Percentiles rank a stretch among this genome's conserved stretches.
phyloP scores from a whole-genome alignment of 1,140 invertebrate genomes.

The Lamellibrachia luymesi region DNA sequence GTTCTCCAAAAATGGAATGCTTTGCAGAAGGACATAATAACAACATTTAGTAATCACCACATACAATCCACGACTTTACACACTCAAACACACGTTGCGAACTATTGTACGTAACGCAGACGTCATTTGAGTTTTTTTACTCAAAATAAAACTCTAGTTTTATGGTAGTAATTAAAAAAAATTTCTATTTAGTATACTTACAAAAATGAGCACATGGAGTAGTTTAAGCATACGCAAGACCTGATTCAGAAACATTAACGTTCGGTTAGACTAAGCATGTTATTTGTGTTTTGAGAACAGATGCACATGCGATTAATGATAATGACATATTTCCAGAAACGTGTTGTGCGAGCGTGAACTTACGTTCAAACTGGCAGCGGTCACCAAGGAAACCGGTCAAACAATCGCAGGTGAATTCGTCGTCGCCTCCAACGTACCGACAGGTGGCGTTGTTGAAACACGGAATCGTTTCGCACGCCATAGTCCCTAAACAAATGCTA shows the following conservation, averaged over 20 bases:
- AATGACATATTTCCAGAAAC: neutral
- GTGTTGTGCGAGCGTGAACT: neutral
- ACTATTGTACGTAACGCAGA: too few relatives aligned
- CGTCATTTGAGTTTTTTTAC: too few relatives aligned
- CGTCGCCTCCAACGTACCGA: conserved; percentile 8
- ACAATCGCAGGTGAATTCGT: conserved; percentile 16
- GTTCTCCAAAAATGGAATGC: too few relatives aligned
- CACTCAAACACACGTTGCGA: too few relatives aligned
- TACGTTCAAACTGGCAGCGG: conserved; percentile 13
- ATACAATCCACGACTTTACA: too few relatives aligned
- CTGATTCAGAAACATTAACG: neutral
- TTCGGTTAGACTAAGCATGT: neutral
- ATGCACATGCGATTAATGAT: too few relatives aligned
- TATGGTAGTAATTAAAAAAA: too few relatives aligned
- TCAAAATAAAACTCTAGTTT: too few relatives aligned
- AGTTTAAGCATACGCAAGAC: neutral
- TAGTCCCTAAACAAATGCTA: neutral
- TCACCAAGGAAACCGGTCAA: neutral
- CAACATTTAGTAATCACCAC: too few relatives aligned
- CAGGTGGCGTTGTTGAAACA: conserved; percentile 18
- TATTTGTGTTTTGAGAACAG: neutral
- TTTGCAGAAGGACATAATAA: too few relatives aligned
- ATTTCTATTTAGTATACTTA: too few relatives aligned
- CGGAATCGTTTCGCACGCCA: neutral
- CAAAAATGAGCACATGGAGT: too few relatives aligned